Evolutionary conservation across 2,113 vertebrate genomes (phyloP).

Genomic region (Chionomys nivalis): DNA sequence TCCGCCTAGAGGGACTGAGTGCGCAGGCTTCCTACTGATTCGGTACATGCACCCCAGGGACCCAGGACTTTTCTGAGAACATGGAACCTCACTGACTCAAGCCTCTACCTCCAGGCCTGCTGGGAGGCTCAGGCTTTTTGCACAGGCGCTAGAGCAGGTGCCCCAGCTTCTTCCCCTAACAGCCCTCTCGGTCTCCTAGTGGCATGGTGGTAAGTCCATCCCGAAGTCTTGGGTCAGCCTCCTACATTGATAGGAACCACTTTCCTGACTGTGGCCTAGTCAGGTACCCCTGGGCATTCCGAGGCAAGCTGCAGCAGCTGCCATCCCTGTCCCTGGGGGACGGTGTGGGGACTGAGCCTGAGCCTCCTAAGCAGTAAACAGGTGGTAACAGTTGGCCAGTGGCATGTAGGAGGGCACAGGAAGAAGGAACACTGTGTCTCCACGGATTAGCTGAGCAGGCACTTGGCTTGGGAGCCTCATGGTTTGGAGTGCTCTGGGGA

Average conservation of each 20-base stretch:
- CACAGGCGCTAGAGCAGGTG: neutral
- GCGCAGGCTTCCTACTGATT: neutral
- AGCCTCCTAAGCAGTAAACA: slow-evolving; percentile 59
- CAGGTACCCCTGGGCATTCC: neutral
- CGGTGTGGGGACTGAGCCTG: fast-evolving
- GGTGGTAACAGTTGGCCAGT: slow-evolving; percentile 70
- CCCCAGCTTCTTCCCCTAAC: neutral
- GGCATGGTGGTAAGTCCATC: neutral
- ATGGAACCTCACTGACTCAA: neutral
- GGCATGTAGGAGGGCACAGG: neutral
- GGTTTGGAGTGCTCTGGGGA: slow-evolving; percentile 59
- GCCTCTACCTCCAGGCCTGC: neutral
- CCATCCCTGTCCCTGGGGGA: neutral
- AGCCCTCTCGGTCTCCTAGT: neutral
- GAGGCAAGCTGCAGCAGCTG: no score
- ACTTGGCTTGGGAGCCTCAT: slow-evolving; percentile 44
- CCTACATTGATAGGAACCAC: neutral
- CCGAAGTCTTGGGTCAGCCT: neutral
- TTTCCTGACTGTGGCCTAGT: neutral
- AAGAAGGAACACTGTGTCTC: slow-evolving; percentile 76
- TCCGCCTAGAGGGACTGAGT: neutral
- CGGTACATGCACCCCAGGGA: neutral
- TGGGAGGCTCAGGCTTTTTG: neutral
- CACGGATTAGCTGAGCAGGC: slow-evolving; percentile 72
- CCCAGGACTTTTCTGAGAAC: neutral